phyloP scores from a whole-genome alignment of 2,113 vertebrate genomes.

The Sceloporus tristichus region DNA sequence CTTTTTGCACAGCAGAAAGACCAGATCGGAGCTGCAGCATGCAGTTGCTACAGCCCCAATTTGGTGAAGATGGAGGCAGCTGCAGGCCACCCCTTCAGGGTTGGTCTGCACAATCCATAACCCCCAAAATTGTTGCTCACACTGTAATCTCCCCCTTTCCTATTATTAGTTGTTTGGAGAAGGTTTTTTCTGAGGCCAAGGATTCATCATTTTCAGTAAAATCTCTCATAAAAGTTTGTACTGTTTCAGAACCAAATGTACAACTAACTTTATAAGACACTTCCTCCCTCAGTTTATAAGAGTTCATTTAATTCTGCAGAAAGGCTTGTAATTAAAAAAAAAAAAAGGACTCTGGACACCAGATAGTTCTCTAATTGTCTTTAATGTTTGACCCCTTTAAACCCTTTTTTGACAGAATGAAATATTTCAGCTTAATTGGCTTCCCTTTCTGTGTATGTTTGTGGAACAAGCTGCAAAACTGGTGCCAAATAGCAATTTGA shows the following conservation, averaged over 20 bases:
- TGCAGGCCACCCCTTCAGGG: too few relatives aligned
- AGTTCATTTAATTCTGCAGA: slow-evolving; percentile 26
- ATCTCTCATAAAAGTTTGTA: slow-evolving; percentile 31
- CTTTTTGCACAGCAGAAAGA: too few relatives aligned
- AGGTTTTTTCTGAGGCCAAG: too few relatives aligned
- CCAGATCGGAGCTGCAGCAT: too few relatives aligned
- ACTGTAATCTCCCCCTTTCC: neutral
- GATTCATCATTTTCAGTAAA: slow-evolving; percentile 37
- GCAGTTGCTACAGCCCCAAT: too few relatives aligned
- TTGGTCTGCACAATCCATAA: too few relatives aligned
- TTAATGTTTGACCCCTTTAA: slow-evolving; percentile 62
- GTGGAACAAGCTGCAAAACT: neutral
- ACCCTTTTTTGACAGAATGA: slow-evolving; percentile 64
- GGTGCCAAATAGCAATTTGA: slow-evolving; percentile 39
- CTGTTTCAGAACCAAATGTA: neutral
- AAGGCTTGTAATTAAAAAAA: slow-evolving; percentile 40
- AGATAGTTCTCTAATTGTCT: slow-evolving; percentile 56
- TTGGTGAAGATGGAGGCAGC: too few relatives aligned
- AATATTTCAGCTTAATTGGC: slow-evolving; percentile 72
- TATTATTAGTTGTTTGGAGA: neutral
- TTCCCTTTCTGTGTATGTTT: slow-evolving; percentile 46
- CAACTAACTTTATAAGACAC: slow-evolving; percentile 36
- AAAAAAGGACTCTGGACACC: slow-evolving; percentile 4
- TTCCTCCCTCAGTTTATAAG: slow-evolving; percentile 46
- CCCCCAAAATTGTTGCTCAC: fast-evolving